Conservation (phyloP, 2,113 vertebrate species). For the Daboia siamensis region DNA sequence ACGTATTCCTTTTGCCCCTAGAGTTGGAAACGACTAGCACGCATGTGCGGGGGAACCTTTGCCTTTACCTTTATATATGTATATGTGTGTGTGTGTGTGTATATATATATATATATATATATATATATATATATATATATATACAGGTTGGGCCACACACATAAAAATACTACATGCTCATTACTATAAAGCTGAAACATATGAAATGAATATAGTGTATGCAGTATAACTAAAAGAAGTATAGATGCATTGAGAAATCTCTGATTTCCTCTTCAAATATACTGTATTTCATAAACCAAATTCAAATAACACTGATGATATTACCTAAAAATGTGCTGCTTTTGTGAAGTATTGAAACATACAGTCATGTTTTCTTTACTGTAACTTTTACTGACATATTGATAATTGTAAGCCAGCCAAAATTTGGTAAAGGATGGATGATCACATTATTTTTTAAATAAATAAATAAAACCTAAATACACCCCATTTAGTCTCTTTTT, state of each 20-base stretch:
- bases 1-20: too few relatives aligned
- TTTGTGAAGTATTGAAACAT: neutral
- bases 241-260: neutral
- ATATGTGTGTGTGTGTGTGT: too few relatives aligned
- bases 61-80: too few relatives aligned
- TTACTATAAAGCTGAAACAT: neutral
- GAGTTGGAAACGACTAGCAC: too few relatives aligned
- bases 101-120: too few relatives aligned
- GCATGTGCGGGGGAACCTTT: too few relatives aligned
- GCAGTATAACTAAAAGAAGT: neutral
- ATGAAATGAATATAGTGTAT: neutral
- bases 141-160: neutral
- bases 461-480: neutral
- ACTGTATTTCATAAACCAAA: neutral
- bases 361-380: neutral
- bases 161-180: neutral
- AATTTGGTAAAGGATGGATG: neutral
- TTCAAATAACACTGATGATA: neutral
- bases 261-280: neutral
- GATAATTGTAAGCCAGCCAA: neutral
- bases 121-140: too few relatives aligned
- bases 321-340: neutral
- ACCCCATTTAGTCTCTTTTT: neutral
- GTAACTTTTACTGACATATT: neutral
- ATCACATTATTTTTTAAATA: neutral